These are phyloP conservation scores for Hemibagrus wyckioides DNA, from an alignment of 2,113 vertebrate species.

Conservation along the genomic window DNA sequence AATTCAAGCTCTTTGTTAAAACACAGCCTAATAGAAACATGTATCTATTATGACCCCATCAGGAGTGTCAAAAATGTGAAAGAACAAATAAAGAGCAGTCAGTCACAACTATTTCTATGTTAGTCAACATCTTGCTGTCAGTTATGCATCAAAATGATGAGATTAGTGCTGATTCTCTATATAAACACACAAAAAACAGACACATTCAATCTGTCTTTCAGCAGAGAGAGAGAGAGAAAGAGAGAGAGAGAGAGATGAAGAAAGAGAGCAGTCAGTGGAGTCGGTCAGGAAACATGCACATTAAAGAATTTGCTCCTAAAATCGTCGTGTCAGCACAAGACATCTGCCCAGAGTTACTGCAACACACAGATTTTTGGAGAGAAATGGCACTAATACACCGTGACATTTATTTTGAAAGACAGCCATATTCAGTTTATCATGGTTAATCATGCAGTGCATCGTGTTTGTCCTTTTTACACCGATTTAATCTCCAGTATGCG, in stretches of 20 bases:
- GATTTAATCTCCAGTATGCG: neutral
- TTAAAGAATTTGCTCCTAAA: neutral
- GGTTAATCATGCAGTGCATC: neutral
- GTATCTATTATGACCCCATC: neutral
- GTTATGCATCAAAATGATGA: neutral
- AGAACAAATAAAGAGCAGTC: neutral
- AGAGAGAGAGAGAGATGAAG: neutral
- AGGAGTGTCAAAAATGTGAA: neutral
- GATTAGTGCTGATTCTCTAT: neutral
- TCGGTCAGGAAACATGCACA: slow-evolving; percentile 27
- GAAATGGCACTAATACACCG: neutral
- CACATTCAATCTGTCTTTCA: neutral
- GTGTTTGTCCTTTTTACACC: neutral
- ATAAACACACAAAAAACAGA: neutral
- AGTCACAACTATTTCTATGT: neutral
- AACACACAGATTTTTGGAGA: neutral
- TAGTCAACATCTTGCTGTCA: neutral
- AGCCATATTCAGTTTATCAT: neutral
- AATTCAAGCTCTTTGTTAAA: neutral
- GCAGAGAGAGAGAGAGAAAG: slow-evolving; percentile 50
- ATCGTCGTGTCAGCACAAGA: neutral
- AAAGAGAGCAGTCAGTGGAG: neutral
- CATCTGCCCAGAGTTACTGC: neutral
- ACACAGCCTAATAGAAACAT: too few relatives aligned
- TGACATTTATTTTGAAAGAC: neutral